A percentile compares a stretch with the other conserved stretches of the same genome.
phyloP scores from a whole-genome alignment of 53 echinoderm and acorn worm species.

The Hippasteria phrygiana region DNA sequence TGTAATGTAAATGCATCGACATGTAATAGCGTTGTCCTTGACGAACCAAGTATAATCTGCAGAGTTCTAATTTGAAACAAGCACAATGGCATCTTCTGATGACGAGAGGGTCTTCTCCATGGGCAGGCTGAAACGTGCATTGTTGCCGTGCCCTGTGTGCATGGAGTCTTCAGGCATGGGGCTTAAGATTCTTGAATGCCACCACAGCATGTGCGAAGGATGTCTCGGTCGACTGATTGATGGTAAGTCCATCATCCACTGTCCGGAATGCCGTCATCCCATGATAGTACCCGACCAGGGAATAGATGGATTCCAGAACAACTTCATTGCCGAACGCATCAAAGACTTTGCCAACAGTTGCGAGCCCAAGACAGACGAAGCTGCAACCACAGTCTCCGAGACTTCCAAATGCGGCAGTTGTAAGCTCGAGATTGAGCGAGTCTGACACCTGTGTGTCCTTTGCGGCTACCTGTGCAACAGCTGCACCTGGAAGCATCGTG shows the following conservation, averaged over 20 bases:
- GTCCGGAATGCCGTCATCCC: conserved; percentile 27
- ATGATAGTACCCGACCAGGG: conserved; percentile 31
- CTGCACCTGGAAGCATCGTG: conserved; percentile 36
- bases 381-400: neutral
- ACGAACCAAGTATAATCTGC: no score
- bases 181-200: conserved; percentile 37
- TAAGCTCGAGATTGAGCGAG: neutral
- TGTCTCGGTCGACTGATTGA: conserved; percentile 22
- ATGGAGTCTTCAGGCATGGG: neutral
- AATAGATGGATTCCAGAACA: conserved; percentile 24
- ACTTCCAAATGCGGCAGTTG: conserved; percentile 7
- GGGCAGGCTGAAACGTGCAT: conserved; percentile 7
- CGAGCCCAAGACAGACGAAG: neutral
- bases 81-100: neutral
- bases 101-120: conserved; percentile 31
- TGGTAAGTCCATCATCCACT: neutral
- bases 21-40: no score
- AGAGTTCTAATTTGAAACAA: neutral
- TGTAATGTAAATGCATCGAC: no score
- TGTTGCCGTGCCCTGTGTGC: conserved; percentile 38
- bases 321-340: conserved; percentile 39
- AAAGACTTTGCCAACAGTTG: conserved; percentile 25
- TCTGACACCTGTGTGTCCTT: conserved; percentile 18
- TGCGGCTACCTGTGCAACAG: conserved; percentile 28
- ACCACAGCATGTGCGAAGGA: conserved; percentile 18